Base-by-base conservation (phyloP, 2,113 vertebrate genomes). In the Pachycephala philippinensis region DNA sequence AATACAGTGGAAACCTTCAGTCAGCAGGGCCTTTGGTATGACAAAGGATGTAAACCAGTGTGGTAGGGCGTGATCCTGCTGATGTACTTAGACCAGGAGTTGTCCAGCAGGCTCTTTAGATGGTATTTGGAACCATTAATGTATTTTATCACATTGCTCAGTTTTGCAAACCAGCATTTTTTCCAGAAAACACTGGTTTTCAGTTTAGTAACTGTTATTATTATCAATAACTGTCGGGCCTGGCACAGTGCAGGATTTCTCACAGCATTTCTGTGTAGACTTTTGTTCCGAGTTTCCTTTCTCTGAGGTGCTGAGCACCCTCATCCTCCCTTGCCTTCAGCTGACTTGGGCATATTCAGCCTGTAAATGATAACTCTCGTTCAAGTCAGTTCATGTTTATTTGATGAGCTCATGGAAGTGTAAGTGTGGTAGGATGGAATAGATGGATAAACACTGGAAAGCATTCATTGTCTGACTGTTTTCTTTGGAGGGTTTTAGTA, bases 341-440 rank as follows among this genome's bases (percentile, higher is more conserved):
- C 65, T 85, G 85, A 26, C 12, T 78, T 26, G 10, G 1, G 28
- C 49, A n/a, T n/a, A 68, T 54, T 92, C 45, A 70, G 56, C 44
- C 50, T 69, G 37, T 45, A 35, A 76, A 24, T 61, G 70, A 79
- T 72, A 91, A 85, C 35, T 91, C 18, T 1, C 8, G 6, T 83
- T 90, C 90, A 30, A 88, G 91, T 96, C 93, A 74, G 54, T 50
- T 95, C 91, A 50, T 89, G 93, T 96, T 94, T 96, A 31, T 87
- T 87, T 85, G 91, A 91, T 97, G 93, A 96, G 82, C 84, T 97
- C 87, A 94, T 91, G 68, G 87, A 88, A 86, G 63, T 92, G 89
- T 87, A 74, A 95, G 69, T 56, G 60, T 85, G 47, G 39, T 83
- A 86, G 82, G 50, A 64, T 90, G 60, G 84, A 74, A 66, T 68